A percentile compares a stretch with the other conserved stretches of the same genome.
phyloP scores from a whole-genome alignment of 2,888 invertebrate species.

The Tinea pellionella region DNA sequence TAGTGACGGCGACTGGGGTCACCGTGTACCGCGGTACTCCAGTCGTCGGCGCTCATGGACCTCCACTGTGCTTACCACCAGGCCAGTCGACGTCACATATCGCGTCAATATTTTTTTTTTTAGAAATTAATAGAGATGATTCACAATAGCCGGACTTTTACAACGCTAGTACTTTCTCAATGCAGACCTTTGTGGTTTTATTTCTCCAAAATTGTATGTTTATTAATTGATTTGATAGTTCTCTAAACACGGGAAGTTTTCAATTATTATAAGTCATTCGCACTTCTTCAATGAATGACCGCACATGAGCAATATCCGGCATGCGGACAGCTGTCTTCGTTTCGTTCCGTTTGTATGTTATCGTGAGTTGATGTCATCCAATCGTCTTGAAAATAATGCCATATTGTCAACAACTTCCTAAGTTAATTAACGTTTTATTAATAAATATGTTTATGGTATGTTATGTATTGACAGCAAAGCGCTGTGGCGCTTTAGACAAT shows the following conservation, averaged over 20 bases:
- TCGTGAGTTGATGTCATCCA: conserved; percentile 34
- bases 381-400: conserved; percentile 16
- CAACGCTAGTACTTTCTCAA: not conserved
- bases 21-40: too few species aligned
- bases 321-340: conserved; percentile 42
- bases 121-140: too few species aligned
- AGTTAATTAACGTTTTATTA: not conserved
- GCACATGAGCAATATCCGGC: conserved; percentile 60
- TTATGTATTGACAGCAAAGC: too few species aligned
- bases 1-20: too few species aligned
- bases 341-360: conserved; percentile 26
- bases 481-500: too few species aligned
- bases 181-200: not conserved
- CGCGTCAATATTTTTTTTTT: too few species aligned
- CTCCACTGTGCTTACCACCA: too few species aligned
- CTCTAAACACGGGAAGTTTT: conserved; percentile 52
- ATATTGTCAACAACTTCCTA: not conserved
- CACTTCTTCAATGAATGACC: conserved; percentile 31
- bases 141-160: not conserved
- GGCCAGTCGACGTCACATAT: too few species aligned
- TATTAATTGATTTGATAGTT: not conserved
- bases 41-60: too few species aligned
- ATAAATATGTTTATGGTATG: not conserved
- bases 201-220: not conserved
- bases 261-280: conserved; percentile 57